phyloP scores from a whole-genome alignment of 2,888 invertebrate genomes.

The Cyclophora punctaria region DNA sequence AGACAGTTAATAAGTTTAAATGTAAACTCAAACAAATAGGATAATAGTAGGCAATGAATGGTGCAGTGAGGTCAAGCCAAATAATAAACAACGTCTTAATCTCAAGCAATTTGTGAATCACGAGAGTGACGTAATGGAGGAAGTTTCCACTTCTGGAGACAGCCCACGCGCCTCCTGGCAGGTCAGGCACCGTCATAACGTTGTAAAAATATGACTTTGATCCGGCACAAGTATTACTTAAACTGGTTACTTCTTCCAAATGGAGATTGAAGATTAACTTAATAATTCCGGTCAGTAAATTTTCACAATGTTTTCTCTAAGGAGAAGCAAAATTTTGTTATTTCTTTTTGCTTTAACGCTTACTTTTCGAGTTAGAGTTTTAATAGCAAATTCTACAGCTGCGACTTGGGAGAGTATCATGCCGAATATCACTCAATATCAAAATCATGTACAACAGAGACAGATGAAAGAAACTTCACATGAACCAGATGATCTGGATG shows the following conservation, averaged over 20 bases:
- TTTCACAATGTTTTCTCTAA: slow-evolving; percentile 21
- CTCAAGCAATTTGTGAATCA: slow-evolving; percentile 57
- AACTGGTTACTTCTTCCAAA: slow-evolving; percentile 36
- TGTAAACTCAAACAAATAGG: not conserved
- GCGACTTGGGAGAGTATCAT: too few relatives aligned
- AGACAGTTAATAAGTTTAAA: slow-evolving; percentile 22
- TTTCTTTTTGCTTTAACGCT: slow-evolving; percentile 1
- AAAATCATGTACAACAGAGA: too few relatives aligned
- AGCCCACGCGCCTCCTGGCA: slow-evolving; percentile 54
- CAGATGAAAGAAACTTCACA: too few relatives aligned
- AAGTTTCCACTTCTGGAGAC: slow-evolving; percentile 59
- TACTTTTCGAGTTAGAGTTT: too few relatives aligned
- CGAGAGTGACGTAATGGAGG: slow-evolving; percentile 64
- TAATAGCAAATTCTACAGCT: too few relatives aligned
- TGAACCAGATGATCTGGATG: too few relatives aligned
- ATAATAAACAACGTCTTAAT: slow-evolving; percentile 39
- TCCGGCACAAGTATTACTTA: slow-evolving; percentile 35
- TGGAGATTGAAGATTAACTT: slow-evolving; percentile 32
- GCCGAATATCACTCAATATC: too few relatives aligned
- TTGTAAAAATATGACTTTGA: slow-evolving; percentile 44
- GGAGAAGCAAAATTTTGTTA: slow-evolving; percentile 13
- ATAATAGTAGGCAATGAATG: slow-evolving; percentile 30
- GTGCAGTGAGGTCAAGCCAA: slow-evolving; percentile 44
- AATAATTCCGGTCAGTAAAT: slow-evolving; percentile 32
- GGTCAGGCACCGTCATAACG: slow-evolving; percentile 36